phyloP scores from a whole-genome alignment of 2,797 vertebrate genomes.

The Hydrolagus colliei region DNA sequence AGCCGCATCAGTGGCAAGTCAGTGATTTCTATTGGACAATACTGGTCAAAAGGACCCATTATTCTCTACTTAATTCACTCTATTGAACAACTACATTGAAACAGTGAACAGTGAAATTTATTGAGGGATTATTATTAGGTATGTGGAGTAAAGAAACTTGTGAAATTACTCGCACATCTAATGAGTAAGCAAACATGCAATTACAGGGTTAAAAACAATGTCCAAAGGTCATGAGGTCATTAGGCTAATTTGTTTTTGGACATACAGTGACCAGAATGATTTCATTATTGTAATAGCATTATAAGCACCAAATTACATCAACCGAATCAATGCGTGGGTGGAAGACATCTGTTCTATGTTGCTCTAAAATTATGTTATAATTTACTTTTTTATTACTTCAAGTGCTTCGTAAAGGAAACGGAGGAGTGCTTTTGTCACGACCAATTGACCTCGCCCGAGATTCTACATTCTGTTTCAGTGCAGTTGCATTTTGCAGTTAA shows the following conservation, averaged over 20 bases:
- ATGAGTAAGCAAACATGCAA: background rate
- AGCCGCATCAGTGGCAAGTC: too few species aligned
- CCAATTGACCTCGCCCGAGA: background rate
- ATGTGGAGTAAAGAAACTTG: too few species aligned
- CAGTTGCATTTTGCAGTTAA: background rate
- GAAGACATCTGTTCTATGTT: background rate
- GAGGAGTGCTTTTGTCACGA: background rate
- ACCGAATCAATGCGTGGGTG: background rate
- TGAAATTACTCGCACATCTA: background rate
- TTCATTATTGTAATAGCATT: conserved; percentile 11
- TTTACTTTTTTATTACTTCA: background rate
- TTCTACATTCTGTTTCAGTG: background rate
- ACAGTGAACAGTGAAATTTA: too few species aligned
- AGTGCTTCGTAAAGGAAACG: background rate
- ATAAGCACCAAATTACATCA: background rate
- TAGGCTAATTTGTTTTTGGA: background rate
- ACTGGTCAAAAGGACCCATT: background rate
- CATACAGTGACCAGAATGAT: conserved; percentile 16
- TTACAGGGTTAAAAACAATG: background rate
- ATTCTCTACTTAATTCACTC: background rate
- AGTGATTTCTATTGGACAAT: too few species aligned
- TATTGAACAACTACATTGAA: background rate
- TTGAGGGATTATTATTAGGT: too few species aligned
- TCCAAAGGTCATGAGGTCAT: conserved; percentile 8
- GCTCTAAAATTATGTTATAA: conserved; percentile 5